phyloP scores from a whole-genome alignment of 2,888 invertebrate genomes.

The Anaspis maculata region DNA sequence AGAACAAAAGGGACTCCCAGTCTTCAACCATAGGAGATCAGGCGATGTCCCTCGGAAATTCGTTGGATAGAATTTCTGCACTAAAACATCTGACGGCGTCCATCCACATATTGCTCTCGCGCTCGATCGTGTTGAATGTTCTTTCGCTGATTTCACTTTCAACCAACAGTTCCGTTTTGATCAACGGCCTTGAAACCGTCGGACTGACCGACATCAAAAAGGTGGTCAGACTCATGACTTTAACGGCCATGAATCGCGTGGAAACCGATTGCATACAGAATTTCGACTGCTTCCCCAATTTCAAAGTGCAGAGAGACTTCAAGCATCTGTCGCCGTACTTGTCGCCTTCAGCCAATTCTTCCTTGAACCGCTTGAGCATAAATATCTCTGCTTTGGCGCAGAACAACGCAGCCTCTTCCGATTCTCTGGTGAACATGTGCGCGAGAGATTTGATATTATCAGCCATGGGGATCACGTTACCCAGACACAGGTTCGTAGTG shows the following conservation, averaged over 20 bases:
- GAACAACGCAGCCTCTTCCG: conserved; percentile 47
- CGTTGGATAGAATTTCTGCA: conserved; percentile 46
- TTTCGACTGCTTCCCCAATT: conserved; percentile 24
- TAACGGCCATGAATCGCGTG: conserved; percentile 50
- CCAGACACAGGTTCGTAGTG: conserved; percentile 45
- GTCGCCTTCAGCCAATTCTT: conserved; percentile 32
- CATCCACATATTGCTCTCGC: conserved; percentile 47
- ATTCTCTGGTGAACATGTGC: conserved; percentile 50
- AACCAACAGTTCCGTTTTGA: conserved; percentile 31
- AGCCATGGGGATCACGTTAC: conserved; percentile 35
- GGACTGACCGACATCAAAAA: conserved; percentile 51
- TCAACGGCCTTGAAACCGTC: conserved; percentile 35
- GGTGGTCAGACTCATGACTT: conserved; percentile 51
- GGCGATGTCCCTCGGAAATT: conserved; percentile 41
- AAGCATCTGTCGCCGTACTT: conserved; percentile 30
- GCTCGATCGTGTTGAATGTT: conserved; percentile 49
- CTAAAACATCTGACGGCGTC: conserved; percentile 46
- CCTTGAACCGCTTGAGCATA: conserved; percentile 36
- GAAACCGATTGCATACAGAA: conserved; percentile 34
- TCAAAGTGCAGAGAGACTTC: conserved; percentile 29
- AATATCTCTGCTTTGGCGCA: conserved; percentile 48
- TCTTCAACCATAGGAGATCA: too few relatives aligned
- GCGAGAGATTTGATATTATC: conserved; percentile 46
- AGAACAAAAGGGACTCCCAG: too few relatives aligned
- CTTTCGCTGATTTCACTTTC: conserved; percentile 41